Percentiles rank a stretch among this genome's conserved stretches.
Conservation (phyloP, 1,140 invertebrate species). For the Drosophila persimilis region DNA sequence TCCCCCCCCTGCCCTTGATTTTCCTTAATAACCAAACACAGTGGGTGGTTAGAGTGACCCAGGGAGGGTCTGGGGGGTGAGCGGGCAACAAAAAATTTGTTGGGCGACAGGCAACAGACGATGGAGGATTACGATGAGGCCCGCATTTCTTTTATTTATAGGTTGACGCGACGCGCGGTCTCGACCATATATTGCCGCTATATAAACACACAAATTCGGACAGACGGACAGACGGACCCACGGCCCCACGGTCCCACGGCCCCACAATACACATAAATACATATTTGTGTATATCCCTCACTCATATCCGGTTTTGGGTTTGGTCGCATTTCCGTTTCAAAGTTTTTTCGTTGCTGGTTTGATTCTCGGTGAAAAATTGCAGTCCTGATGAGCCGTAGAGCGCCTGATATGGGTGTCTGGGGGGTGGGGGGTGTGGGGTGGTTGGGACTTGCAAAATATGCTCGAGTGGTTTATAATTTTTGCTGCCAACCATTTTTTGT, state of each 20-base stretch:
- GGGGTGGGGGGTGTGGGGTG: slow-evolving; percentile 1
- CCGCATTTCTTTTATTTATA: slow-evolving; percentile 69
- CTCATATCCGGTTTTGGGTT: slow-evolving; percentile 70
- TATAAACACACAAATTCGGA: slow-evolving; percentile 19
- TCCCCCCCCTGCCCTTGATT: slow-evolving; percentile 19
- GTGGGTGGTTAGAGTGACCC: slow-evolving; percentile 3
- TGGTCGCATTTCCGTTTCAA: slow-evolving; percentile 71
- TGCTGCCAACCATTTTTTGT: slow-evolving; percentile 50
- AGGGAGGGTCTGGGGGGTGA: not conserved
- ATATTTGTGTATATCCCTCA: slow-evolving; percentile 36
- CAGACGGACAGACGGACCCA: not conserved
- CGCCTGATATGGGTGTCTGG: not conserved
- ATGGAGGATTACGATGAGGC: slow-evolving; percentile 33
- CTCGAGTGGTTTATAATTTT: slow-evolving; percentile 76
- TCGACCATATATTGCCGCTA: slow-evolving; percentile 56
- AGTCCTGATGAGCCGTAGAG: slow-evolving; percentile 15
- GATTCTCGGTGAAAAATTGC: slow-evolving; percentile 57
- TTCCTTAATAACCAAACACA: slow-evolving; percentile 56
- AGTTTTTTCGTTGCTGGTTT: slow-evolving; percentile 43
- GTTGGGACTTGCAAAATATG: slow-evolving; percentile 66
- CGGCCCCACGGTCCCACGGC: not conserved
- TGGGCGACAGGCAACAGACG: slow-evolving; percentile 24
- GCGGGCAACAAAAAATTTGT: slow-evolving; percentile 40
- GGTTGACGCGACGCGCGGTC: slow-evolving; percentile 63
- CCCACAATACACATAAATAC: slow-evolving; percentile 1